Conservation (phyloP, 2,888 invertebrate species). For the Heliconius hortense region DNA sequence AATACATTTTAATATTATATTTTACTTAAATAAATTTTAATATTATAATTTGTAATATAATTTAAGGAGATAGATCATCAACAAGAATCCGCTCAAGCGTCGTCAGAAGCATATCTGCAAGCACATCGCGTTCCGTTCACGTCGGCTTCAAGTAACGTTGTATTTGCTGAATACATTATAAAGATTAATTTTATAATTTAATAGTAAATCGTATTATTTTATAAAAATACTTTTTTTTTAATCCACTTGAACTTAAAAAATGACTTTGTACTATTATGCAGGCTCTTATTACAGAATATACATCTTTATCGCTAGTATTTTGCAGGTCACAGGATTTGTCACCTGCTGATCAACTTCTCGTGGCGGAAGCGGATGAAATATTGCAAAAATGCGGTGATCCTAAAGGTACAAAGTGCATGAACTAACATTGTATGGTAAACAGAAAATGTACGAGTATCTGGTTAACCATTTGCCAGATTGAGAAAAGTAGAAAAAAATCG, state of each 20-base stretch:
- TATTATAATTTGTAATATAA: slow-evolving; percentile 6
- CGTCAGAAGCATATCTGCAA: slow-evolving; percentile 65
- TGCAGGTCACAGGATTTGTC: slow-evolving; percentile 61
- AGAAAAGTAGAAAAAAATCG: background rate
- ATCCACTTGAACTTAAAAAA: too few relatives aligned
- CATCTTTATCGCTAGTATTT: background rate
- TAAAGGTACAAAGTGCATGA: slow-evolving; percentile 53
- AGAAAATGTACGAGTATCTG: too few relatives aligned
- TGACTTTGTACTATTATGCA: too few relatives aligned
- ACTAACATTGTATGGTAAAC: too few relatives aligned
- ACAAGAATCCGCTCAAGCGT: slow-evolving; percentile 58
- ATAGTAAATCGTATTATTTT: background rate
- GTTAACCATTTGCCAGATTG: background rate
- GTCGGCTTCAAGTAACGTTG: slow-evolving; percentile 59
- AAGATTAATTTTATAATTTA: background rate
- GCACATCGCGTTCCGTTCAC: slow-evolving; percentile 66
- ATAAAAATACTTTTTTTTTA: too few relatives aligned
- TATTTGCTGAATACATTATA: background rate
- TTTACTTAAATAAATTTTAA: background rate
- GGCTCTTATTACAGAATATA: background rate
- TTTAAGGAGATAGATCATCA: slow-evolving; percentile 55
- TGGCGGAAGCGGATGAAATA: slow-evolving; percentile 73
- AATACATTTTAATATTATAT: too few relatives aligned
- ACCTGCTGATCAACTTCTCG: slow-evolving; percentile 60
- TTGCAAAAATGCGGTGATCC: slow-evolving; percentile 69